These are phyloP conservation scores for Illadopsis cleaveri DNA, from an alignment of 2,113 vertebrate species.

Conservation along the genomic window DNA sequence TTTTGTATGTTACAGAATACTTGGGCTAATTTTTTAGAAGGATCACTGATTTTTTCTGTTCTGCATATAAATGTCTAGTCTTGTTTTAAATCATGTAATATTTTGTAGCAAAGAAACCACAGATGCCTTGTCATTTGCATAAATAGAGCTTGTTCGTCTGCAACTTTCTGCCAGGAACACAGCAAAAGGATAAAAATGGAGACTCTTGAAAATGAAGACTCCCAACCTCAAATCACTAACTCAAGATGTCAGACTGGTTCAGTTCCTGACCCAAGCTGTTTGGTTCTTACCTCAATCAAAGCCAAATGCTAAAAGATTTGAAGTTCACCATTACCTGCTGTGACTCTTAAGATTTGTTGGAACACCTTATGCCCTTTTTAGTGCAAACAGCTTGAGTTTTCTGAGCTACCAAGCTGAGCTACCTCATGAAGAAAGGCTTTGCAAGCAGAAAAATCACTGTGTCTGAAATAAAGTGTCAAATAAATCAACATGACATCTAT, in stretches of 20 bases:
- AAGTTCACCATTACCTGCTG: neutral
- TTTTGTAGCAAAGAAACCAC: neutral
- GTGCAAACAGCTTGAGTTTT: neutral
- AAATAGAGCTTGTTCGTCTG: neutral
- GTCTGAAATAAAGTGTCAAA: neutral
- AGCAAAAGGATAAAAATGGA: neutral
- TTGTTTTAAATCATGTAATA: neutral
- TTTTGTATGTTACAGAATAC: neutral
- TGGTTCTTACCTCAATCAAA: slow-evolving; percentile 19
- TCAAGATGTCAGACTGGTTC: neutral
- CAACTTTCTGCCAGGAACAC: neutral
- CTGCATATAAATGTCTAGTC: neutral
- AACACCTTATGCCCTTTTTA: neutral
- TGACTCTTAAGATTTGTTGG: neutral
- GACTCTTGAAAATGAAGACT: neutral
- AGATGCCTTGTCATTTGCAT: neutral
- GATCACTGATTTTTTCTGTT: neutral
- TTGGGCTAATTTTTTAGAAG: neutral
- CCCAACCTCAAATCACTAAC: neutral
- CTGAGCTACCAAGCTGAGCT: neutral
- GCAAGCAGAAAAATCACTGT: neutral
- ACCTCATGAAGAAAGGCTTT: neutral
- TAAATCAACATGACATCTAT: neutral
- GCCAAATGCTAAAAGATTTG: neutral
- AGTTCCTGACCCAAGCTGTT: neutral